Evolutionary conservation across 1,140 invertebrate species (phyloP), one percentile per base, ranked within the genome.

Genomic region (Saccostrea glomerata): DNA sequence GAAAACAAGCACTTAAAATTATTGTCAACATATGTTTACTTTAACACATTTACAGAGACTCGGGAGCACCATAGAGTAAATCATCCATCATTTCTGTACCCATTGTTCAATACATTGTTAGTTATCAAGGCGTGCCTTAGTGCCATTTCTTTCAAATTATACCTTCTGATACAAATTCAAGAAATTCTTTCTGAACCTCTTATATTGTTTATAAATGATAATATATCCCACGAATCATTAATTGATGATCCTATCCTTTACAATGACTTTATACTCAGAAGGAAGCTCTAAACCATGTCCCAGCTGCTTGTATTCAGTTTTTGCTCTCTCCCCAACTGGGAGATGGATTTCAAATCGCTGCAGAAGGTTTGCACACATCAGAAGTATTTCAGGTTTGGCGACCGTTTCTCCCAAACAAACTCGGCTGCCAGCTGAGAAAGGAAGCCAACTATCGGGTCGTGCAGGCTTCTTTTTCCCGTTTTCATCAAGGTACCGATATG

Each of bases 401-500:
- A 92, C 55, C 9, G 60, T 40, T 40, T 91, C 91, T 47, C 90
- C 91, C 11, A 92, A 82, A 88, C 91, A 92, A 25, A 89, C 87
- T 66, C 91, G 40, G 6, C 89, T 54, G n/a, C 91, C 91, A 9
- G 86, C 89, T 55, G 88, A 89, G 73, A 91, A 91, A 7, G 91
- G 91, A 73, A 90, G 85, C 86, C 87, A 91, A 60, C 85, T 88
- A 2, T 89, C 82, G 15, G 85, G 90, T 83, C 88, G 89, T 7
- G 70, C 9, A 15, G 23, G 66, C 56, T 47, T 58, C 82, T 93
- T 85, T n/a, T 92, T 91, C 13, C 92, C 93, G 83, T 93, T 89
- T 12, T 90, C 63, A 84, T 92, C 87, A 1, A 95, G 77, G 87
- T 95, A 95, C 66, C 94, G 87, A 58, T 98, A 97, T 0, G 98